phyloP scores from a whole-genome alignment of 2,888 invertebrate species.

The Cloeon dipterum region DNA sequence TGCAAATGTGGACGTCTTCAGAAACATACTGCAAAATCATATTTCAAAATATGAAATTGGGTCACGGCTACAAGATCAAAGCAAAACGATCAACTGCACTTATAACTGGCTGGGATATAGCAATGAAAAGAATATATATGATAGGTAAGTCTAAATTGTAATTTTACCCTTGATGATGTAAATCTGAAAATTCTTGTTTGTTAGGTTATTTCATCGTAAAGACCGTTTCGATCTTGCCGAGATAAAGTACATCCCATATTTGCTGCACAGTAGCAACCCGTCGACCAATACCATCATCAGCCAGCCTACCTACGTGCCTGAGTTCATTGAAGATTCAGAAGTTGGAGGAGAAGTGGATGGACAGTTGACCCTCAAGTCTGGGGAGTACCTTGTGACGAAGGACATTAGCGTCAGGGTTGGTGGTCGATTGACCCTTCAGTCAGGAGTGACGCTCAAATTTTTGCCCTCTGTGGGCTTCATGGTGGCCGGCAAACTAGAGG shows the following conservation, averaged over 20 bases:
- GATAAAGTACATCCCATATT: constrained; percentile 74
- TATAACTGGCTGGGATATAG: constrained; percentile 79
- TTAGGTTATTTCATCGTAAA: constrained; percentile 32
- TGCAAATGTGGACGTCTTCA: constrained; percentile 63
- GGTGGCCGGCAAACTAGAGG: constrained; percentile 79
- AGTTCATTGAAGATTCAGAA: constrained; percentile 43
- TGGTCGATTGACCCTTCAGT: constrained; percentile 68
- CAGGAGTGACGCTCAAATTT: constrained; percentile 71
- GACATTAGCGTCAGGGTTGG: constrained; percentile 88
- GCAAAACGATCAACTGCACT: constrained; percentile 77
- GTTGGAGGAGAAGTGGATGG: constrained; percentile 90
- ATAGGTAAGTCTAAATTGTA: no score
- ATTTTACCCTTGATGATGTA: neutral
- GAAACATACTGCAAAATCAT: constrained; percentile 82
- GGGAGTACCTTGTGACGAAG: constrained; percentile 74
- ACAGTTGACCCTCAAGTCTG: constrained; percentile 53
- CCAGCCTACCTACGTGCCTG: constrained; percentile 52
- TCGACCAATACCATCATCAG: constrained; percentile 61
- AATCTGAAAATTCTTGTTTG: neutral
- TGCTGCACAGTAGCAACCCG: constrained; percentile 74
- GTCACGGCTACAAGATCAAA: constrained; percentile 85
- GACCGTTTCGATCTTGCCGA: constrained; percentile 88
- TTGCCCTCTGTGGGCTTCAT: constrained; percentile 88
- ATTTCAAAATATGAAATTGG: constrained; percentile 85
- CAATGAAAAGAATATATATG: constrained; percentile 42